Conservation (phyloP, 1,140 invertebrate species). For the Conopomorpha cramerella region DNA sequence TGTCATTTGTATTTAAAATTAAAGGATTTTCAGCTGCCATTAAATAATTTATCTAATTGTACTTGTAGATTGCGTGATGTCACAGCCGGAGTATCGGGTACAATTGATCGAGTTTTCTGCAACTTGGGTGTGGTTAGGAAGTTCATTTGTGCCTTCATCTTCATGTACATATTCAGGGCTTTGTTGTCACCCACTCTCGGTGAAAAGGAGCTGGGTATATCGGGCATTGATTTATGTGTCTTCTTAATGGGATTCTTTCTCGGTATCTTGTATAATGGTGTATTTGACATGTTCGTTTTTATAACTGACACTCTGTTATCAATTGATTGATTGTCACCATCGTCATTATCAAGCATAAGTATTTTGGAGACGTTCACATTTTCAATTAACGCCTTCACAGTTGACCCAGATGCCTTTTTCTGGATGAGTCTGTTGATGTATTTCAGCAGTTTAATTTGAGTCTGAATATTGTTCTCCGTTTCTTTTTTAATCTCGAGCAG, state of each 20-base stretch:
- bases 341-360: no score
- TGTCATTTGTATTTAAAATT: no score
- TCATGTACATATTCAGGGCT: slow-evolving; percentile 36
- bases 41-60: slow-evolving; percentile 37
- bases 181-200: no score
- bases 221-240: slow-evolving; percentile 34
- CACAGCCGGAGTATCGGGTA: slow-evolving; percentile 26
- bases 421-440: slow-evolving; percentile 25
- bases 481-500: slow-evolving; percentile 23
- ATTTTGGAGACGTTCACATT: slow-evolving; percentile 8
- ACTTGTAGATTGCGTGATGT: slow-evolving; percentile 41
- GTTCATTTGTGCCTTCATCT: slow-evolving; percentile 41
- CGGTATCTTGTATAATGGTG: slow-evolving; percentile 37
- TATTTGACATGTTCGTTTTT: slow-evolving; percentile 17
- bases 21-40: slow-evolving; percentile 12
- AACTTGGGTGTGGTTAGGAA: slow-evolving; percentile 35
- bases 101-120: slow-evolving; percentile 8
- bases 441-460: slow-evolving; percentile 19
- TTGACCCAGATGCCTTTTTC: slow-evolving; percentile 11
- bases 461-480: slow-evolving; percentile 21
- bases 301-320: slow-evolving; percentile 20
- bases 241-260: slow-evolving; percentile 32
- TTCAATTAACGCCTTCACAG: slow-evolving; percentile 8
- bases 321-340: slow-evolving; percentile 6
- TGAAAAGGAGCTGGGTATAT: slow-evolving; percentile 20